A percentile compares a stretch with the other conserved stretches of the same genome.
These are phyloP conservation scores for Erpobdella octoculata DNA, from an alignment of 2,888 invertebrate species.

Conservation along the genomic window DNA sequence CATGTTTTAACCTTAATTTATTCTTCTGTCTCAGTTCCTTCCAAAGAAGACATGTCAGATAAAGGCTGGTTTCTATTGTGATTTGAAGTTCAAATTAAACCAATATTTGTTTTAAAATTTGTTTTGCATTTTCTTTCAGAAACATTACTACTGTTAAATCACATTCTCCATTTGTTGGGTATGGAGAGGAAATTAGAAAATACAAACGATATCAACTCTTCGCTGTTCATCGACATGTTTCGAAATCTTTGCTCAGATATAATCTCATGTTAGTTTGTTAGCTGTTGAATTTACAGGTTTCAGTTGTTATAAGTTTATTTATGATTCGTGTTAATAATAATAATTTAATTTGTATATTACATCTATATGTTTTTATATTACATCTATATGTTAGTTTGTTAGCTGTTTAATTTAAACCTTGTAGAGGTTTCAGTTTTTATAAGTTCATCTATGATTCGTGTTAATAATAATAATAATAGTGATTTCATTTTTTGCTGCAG, in stretches of 20 bases:
- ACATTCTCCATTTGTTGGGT: background rate
- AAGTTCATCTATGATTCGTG: too few species aligned
- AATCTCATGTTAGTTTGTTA: background rate
- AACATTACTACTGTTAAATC: background rate
- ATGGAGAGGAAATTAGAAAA: background rate
- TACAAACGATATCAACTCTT: background rate
- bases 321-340: too few species aligned
- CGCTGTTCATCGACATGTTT: background rate
- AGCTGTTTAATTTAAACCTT: background rate
- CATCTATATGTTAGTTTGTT: background rate
- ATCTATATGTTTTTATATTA: background rate
- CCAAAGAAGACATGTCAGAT: background rate
- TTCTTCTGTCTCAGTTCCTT: too few species aligned
- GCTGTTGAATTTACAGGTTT: background rate
- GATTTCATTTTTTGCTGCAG: too few species aligned
- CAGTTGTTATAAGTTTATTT: too few species aligned
- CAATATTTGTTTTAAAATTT: too few species aligned
- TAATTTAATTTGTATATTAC: background rate
- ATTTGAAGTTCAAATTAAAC: background rate
- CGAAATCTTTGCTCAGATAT: background rate
- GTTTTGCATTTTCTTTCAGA: background rate
- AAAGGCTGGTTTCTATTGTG: background rate
- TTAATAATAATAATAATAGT: too few species aligned
- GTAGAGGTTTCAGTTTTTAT: too few species aligned
- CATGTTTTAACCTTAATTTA: too few species aligned